Evolutionary conservation across 2,113 vertebrate genomes (phyloP), one percentile per base, ranked within the genome.

Genomic region (Mesembrinibis cayennensis): DNA sequence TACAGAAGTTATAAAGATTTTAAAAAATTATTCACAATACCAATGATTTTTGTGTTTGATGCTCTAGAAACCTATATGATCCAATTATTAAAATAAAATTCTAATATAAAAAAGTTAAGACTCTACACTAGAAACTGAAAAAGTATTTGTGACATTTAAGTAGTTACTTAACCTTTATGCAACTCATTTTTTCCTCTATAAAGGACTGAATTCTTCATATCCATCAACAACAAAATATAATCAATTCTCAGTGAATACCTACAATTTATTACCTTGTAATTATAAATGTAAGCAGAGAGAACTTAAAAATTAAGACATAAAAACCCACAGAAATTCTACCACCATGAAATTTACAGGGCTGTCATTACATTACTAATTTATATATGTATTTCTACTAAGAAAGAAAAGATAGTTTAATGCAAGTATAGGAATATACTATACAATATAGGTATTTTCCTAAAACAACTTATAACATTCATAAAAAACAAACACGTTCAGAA

Each of bases 1-100:
- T 42, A 96, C 18, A 95, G 63, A 92, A 84, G 78, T 95, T 73
- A 89, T 8, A 27, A 77, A 93, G 16, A 52, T 70, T 88, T 89
- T 7, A 13, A 77, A 21, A 26, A 85, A 59, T 3, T 92, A 38
- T 36, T 91, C n/a, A 72, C 29, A 82, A 65, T 18, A 89, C 4
- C 34, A 79, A 65, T 23, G 6, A 79, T 32, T 52, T 84, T 74
- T 63, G 32, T 36, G 17, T 55, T 65, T 85, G 21, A 89, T 82
- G 56, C 2, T 84, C 61, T 89, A 38, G 32, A 79, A 89, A 92
- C 65, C 12, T 58, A 7, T 30, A 52, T 25, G 11, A 87, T 72
- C 3, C 25, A 82, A 62, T 55, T 47, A 93, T 34, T 83, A 76
- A 73, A 81, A 82, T 27, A 53, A 53, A 90, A 80, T 49, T 89